These are phyloP conservation scores for Neoaliturus tenellus DNA, from an alignment of 2,888 invertebrate species.

Conservation along the genomic window DNA sequence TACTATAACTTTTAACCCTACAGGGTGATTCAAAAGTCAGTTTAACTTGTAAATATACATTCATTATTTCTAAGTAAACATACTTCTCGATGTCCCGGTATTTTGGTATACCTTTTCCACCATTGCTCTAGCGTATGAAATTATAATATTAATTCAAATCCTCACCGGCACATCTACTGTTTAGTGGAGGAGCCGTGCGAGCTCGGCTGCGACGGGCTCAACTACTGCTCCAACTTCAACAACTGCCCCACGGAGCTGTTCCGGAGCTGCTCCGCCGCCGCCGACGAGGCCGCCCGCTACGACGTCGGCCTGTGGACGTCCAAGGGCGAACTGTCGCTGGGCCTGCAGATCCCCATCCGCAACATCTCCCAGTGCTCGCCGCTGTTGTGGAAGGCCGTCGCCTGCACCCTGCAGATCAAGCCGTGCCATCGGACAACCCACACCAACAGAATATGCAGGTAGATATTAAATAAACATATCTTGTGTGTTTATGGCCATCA, in stretches of 20 bases:
- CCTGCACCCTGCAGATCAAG: conserved; percentile 91
- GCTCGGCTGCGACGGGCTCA: conserved; percentile 90
- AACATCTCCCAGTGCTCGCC: conserved; percentile 87
- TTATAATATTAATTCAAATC: too few species aligned
- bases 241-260: conserved; percentile 91
- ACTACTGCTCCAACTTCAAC: conserved; percentile 93
- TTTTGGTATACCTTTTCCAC: too few species aligned
- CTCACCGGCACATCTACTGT: too few species aligned
- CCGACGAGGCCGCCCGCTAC: conserved; percentile 89
- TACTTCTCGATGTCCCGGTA: too few species aligned
- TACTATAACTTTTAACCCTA: too few species aligned
- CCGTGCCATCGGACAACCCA: conserved; percentile 89
- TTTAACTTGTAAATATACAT: too few species aligned
- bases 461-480: too few species aligned
- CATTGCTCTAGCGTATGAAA: too few species aligned
- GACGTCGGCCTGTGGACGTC: conserved; percentile 84
- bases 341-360: conserved; percentile 83
- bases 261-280: conserved; percentile 85
- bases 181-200: conserved; percentile 93
- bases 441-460: conserved; percentile 84
- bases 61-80: too few species aligned
- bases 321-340: conserved; percentile 78
- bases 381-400: conserved; percentile 90
- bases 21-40: too few species aligned
- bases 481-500: too few species aligned